These are phyloP conservation scores for Altica lythri DNA, from an alignment of 2,888 invertebrate genomes.

Conservation along the genomic window DNA sequence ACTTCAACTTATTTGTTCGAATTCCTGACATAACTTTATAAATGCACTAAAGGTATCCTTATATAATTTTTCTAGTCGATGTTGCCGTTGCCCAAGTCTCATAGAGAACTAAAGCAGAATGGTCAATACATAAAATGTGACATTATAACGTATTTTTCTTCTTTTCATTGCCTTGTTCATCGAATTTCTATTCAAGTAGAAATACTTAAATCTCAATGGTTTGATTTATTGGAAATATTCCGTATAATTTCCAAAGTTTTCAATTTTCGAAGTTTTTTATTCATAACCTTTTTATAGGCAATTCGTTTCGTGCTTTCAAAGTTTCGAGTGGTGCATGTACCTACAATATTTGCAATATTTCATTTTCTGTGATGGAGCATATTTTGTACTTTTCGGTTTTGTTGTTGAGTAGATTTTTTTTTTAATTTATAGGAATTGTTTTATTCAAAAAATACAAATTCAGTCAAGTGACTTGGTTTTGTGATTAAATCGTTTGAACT, in stretches of 20 bases:
- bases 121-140: conserved; percentile 31
- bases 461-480: too few relatives aligned
- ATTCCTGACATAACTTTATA: conserved; percentile 8
- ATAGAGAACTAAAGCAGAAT: conserved; percentile 24
- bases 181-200: conserved; percentile 40
- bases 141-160: conserved; percentile 30
- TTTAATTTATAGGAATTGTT: too few relatives aligned
- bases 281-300: conserved; percentile 5
- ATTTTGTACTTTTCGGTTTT: not conserved
- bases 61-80: conserved; percentile 23
- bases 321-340: not conserved
- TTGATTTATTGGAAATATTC: conserved; percentile 37
- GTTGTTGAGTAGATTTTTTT: not conserved
- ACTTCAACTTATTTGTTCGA: conserved; percentile 10
- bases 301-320: conserved; percentile 2
- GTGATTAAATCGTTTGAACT: too few relatives aligned
- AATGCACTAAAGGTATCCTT: conserved; percentile 18
- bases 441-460: too few relatives aligned
- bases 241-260: conserved; percentile 34
- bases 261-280: conserved; percentile 32
- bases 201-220: conserved; percentile 39
- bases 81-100: conserved; percentile 19
- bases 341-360: conserved; percentile 2
- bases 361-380: not conserved
- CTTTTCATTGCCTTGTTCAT: conserved; percentile 28